Percentiles rank a stretch among this genome's conserved stretches.
phyloP scores from a whole-genome alignment of 2,888 invertebrate genomes.

The Aleiodes testaceus region DNA sequence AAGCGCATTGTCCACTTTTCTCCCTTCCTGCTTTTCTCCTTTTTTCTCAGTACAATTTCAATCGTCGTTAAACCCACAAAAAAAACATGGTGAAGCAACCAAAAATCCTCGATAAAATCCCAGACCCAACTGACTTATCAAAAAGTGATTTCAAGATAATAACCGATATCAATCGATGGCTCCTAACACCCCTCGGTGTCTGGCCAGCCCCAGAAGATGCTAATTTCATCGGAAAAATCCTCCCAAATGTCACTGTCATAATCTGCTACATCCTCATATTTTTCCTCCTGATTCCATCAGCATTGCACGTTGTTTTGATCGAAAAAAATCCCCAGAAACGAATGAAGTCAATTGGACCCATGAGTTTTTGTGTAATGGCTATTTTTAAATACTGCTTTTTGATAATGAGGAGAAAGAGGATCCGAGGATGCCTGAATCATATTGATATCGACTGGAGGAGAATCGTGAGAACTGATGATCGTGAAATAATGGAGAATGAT shows the following conservation, averaged over 20 bases:
- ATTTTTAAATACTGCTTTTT: constrained; percentile 50
- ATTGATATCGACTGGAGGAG: constrained; percentile 57
- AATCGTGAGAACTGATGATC: constrained; percentile 43
- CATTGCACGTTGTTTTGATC: constrained; percentile 22
- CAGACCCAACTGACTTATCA: not conserved
- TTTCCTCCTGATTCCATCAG: constrained; percentile 28
- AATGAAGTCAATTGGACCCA: constrained; percentile 55
- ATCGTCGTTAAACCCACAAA: not conserved
- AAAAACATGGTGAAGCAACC: not conserved
- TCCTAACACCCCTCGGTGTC: constrained; percentile 45
- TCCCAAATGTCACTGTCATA: not conserved
- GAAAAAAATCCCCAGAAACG: not conserved
- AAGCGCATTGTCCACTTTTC: not conserved
- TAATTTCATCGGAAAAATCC: not conserved
- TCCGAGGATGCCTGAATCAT: constrained; percentile 53
- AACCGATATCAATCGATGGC: constrained; percentile 40
- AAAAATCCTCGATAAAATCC: not conserved
- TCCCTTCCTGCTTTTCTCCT: not conserved
- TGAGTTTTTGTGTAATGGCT: constrained; percentile 55
- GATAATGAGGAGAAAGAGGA: constrained; percentile 48
- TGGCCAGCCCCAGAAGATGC: constrained; percentile 39
- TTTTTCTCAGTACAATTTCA: not conserved
- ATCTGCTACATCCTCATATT: constrained; percentile 28
- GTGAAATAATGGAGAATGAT: constrained; percentile 51
- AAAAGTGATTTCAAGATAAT: constrained; percentile 37